A percentile compares a stretch with the other conserved stretches of the same genome.
These are phyloP conservation scores for Salvelinus fontinalis DNA, from an alignment of 2,113 vertebrate genomes.

Conservation along the genomic window DNA sequence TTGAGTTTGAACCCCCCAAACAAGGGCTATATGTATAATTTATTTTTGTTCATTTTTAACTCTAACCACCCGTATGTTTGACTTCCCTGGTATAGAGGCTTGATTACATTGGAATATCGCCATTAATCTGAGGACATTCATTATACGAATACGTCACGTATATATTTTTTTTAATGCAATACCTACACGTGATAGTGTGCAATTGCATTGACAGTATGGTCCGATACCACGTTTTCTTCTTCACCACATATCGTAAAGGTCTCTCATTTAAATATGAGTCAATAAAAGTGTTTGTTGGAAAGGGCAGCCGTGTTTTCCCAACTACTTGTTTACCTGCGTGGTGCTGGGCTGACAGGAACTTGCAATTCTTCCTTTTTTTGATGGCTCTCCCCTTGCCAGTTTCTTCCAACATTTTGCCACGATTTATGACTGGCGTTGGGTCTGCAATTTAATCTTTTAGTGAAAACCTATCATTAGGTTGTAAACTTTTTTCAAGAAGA, in stretches of 20 bases:
- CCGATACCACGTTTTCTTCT: too few species aligned
- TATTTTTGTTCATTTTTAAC: too few species aligned
- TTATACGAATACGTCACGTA: too few species aligned
- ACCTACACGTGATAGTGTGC: too few species aligned
- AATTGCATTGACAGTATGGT: too few species aligned
- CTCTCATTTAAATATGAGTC: constrained; percentile 76
- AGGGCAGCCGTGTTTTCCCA: constrained; percentile 56
- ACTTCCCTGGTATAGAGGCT: too few species aligned
- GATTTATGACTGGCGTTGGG: constrained; percentile 61
- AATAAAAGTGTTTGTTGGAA: constrained; percentile 61
- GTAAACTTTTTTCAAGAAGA: constrained; percentile 58
- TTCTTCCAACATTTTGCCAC: constrained; percentile 49
- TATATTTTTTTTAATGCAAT: too few species aligned
- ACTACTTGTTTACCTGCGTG: constrained; percentile 60
- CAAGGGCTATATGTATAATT: too few species aligned
- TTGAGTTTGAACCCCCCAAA: too few species aligned
- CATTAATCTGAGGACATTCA: too few species aligned
- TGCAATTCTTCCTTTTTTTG: constrained; percentile 59
- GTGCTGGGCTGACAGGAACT: constrained; percentile 48
- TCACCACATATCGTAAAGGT: constrained; percentile 56
- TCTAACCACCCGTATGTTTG: too few species aligned
- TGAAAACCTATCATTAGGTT: constrained; percentile 58
- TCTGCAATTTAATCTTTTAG: constrained; percentile 62
- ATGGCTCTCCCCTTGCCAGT: constrained; percentile 46
- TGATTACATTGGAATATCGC: too few species aligned